A percentile compares a stretch with the other conserved stretches of the same genome.
Conservation (phyloP, 2,888 invertebrate species). For the Heteromyza rotundicornis region DNA sequence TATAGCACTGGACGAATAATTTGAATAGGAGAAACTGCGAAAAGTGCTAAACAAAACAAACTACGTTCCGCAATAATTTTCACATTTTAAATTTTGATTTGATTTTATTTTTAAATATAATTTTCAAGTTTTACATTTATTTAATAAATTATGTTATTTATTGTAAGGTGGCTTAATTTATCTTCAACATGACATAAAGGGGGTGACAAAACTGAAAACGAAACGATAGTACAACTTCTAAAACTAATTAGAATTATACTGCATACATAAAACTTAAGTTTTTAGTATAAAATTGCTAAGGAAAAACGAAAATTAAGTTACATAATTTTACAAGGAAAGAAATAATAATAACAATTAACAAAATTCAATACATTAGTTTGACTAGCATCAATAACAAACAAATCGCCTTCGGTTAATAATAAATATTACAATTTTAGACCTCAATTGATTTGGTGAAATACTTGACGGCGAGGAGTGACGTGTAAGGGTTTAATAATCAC, state of each 20-base stretch:
- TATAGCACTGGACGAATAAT: too few relatives aligned
- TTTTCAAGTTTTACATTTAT: not conserved
- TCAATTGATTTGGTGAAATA: too few relatives aligned
- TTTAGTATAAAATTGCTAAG: too few relatives aligned
- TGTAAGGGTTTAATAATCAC: too few relatives aligned
- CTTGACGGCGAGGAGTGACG: too few relatives aligned
- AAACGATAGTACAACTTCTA: too few relatives aligned
- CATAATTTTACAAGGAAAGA: not conserved
- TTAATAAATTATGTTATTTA: slow-evolving; percentile 1
- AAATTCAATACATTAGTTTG: not conserved
- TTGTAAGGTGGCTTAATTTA: not conserved
- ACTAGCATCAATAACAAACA: slow-evolving; percentile 2
- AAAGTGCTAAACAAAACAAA: not conserved
- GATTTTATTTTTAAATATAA: not conserved
- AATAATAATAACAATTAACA: not conserved
- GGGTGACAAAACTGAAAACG: too few relatives aligned
- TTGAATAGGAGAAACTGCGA: too few relatives aligned
- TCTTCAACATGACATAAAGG: not conserved
- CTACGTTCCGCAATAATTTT: not conserved
- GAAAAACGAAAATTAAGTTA: too few relatives aligned
- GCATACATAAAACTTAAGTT: too few relatives aligned
- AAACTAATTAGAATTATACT: too few relatives aligned
- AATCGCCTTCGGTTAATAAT: not conserved
- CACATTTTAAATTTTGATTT: not conserved
- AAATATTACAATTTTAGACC: too few relatives aligned